Evolutionary conservation across 1,140 invertebrate genomes (phyloP), one percentile per base, ranked within the genome.

Genomic region (Thaumetopoea pityocampa): DNA sequence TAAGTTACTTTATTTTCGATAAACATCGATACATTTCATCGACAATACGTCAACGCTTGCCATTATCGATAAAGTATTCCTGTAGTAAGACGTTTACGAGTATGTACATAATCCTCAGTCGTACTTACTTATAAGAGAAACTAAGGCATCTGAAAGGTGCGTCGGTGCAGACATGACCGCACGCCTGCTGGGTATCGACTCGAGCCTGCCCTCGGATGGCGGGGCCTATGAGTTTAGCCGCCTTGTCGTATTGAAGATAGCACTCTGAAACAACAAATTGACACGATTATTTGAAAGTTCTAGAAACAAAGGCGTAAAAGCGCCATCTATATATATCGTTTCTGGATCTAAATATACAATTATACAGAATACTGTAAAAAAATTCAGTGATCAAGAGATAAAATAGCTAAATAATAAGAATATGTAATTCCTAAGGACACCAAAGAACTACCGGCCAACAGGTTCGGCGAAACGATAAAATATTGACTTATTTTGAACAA

Each of bases 171-270:
- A 89, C 90, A 11, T 81, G 74, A 9, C 92, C 92, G 59, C 92
- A 94, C 7, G 92, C 89, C 7, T 86, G 65, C 57, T 93, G 92
- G 5, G 88, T 88, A 12, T 85, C 74, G 1, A 90, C 88, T 0
- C 84, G 80, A 4, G 90, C 74, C 5, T 89, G 87, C 23, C 88
- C 89, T 34, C 88, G 86, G 1, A 92, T 86, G 0, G 92, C 89
- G 4, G 87, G 67, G 0, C 89, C 87, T n/a, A 90, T 85, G 3
- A 94, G 71, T 54, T 87, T 88, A 2, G 92, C 92, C 0, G 92
- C 88, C 5, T 85, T 90, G 7, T 90, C 90, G 57, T 93, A 92
- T 28, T 89, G 89, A 15, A 92, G 79, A 62, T 93, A 94, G 61
- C 93, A 94, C 42, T 89, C 91, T 92, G 74, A 30, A 84, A 83